Conservation (phyloP, 1,140 invertebrate genomes). For the Pissodes strobi region DNA sequence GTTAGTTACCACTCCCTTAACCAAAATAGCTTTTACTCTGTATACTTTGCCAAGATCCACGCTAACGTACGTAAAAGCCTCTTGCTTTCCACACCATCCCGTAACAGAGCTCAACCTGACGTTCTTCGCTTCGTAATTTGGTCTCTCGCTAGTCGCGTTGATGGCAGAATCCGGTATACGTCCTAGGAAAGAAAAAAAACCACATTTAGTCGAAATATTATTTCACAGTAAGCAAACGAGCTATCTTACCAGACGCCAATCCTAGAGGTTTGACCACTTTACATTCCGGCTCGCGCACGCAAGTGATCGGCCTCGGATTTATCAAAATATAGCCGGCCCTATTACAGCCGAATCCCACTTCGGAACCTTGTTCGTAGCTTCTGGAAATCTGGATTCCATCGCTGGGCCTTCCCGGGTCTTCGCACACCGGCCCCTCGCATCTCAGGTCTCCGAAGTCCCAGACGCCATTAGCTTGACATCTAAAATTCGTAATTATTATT, state of each 20-base stretch:
- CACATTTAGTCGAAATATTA: background rate
- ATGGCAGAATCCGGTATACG: slow-evolving; percentile 92
- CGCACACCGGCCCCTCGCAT: slow-evolving; percentile 94
- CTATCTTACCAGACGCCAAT: slow-evolving; percentile 75
- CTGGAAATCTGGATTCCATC: slow-evolving; percentile 87
- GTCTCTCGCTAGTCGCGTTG: slow-evolving; percentile 89
- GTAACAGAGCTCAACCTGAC: slow-evolving; percentile 91
- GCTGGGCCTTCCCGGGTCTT: slow-evolving; percentile 90
- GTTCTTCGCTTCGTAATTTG: slow-evolving; percentile 89
- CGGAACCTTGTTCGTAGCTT: slow-evolving; percentile 91
- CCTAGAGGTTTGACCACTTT: slow-evolving; percentile 90
- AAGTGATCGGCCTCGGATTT: slow-evolving; percentile 86
- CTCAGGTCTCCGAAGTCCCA: slow-evolving; percentile 97
- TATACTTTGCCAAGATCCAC: slow-evolving; percentile 91
- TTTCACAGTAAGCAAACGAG: background rate
- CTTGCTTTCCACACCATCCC: slow-evolving; percentile 93
- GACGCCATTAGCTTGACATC: slow-evolving; percentile 86
- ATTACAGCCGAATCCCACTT: slow-evolving; percentile 88
- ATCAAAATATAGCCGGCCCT: slow-evolving; percentile 92
- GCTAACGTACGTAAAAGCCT: slow-evolving; percentile 93
- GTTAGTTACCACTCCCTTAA: slow-evolving; percentile 93
- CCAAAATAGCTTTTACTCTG: slow-evolving; percentile 87
- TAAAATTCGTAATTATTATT: too few species aligned
- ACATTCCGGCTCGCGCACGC: slow-evolving; percentile 90
- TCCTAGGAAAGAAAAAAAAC: slow-evolving; percentile 13